Evolutionary conservation across 2,113 vertebrate species (phyloP).

Genomic region (Tragelaphus buxtoni): DNA sequence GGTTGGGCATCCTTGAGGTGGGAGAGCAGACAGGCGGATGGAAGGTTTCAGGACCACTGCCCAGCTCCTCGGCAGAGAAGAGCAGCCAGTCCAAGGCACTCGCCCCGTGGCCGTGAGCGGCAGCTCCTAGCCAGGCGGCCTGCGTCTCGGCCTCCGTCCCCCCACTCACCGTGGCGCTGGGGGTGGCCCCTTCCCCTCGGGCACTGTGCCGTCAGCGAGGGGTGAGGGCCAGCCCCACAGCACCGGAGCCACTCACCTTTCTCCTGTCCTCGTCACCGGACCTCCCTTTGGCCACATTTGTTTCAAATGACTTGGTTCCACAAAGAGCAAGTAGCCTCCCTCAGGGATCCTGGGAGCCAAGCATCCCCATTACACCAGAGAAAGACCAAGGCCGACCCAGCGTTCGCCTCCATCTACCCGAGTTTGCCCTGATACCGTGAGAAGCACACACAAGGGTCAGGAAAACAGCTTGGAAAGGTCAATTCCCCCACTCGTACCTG

Average conservation of each 20-base stretch:
- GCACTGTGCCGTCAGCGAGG: neutral
- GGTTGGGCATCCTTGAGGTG: neutral
- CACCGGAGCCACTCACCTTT: accelerated
- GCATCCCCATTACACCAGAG: neutral
- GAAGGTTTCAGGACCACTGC: neutral
- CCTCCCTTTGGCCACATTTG: neutral
- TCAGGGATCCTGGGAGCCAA: neutral
- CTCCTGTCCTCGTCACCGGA: neutral
- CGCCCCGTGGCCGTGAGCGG: accelerated
- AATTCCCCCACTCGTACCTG: neutral
- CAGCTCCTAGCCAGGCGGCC: neutral
- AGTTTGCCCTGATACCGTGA: accelerated
- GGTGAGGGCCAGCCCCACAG: neutral
- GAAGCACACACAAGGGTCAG: neutral
- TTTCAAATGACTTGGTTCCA: neutral
- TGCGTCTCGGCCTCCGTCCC: neutral
- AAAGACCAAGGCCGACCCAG: neutral
- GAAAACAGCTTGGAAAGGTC: neutral
- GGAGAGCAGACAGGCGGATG: neutral
- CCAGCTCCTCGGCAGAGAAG: neutral
- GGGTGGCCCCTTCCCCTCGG: accelerated
- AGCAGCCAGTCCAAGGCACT: too few relatives aligned
- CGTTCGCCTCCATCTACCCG: neutral
- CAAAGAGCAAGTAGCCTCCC: neutral
- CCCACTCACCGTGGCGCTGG: too few relatives aligned